A percentile compares a stretch with the other conserved stretches of the same genome.
Conservation (phyloP, 2,888 invertebrate species). For the Drosophila pegasa region DNA sequence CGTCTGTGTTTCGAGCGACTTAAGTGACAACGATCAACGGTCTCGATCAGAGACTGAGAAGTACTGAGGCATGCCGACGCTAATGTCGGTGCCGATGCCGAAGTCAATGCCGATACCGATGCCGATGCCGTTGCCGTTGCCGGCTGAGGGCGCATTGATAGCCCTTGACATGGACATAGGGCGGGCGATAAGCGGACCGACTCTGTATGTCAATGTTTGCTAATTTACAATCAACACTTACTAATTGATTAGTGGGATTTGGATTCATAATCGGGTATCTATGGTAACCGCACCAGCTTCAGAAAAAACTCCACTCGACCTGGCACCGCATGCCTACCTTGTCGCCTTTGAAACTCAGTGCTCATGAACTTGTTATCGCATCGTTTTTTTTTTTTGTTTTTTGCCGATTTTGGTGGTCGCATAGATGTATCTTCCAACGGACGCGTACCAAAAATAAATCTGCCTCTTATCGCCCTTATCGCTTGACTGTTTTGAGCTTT, state of each 20-base stretch:
- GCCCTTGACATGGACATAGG: conserved; percentile 68
- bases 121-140: conserved; percentile 1
- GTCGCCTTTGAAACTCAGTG: conserved; percentile 8
- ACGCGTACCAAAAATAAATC: conserved; percentile 1
- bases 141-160: conserved; percentile 63
- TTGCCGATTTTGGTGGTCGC: conserved; percentile 30
- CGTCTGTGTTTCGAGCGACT: conserved; percentile 53
- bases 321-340: conserved; percentile 9
- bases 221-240: conserved; percentile 63
- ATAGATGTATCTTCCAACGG: conserved; percentile 4
- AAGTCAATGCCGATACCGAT: background rate
- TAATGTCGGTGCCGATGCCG: conserved; percentile 4
- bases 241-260: conserved; percentile 63
- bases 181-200: conserved; percentile 35
- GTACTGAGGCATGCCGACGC: conserved; percentile 18
- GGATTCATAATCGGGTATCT: background rate
- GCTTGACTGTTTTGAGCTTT: conserved; percentile 22
- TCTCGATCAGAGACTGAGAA: conserved; percentile 18
- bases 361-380: conserved; percentile 21
- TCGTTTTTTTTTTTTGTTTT: conserved; percentile 15
- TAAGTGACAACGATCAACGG: conserved; percentile 27
- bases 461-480: conserved; percentile 24
- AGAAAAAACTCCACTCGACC: background rate
- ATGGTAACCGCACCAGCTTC: background rate
- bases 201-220: conserved; percentile 53